Evolutionary conservation across 2,888 invertebrate genomes (phyloP), one percentile per base, ranked within the genome.

Genomic region (Agriopis aurantiaria): DNA sequence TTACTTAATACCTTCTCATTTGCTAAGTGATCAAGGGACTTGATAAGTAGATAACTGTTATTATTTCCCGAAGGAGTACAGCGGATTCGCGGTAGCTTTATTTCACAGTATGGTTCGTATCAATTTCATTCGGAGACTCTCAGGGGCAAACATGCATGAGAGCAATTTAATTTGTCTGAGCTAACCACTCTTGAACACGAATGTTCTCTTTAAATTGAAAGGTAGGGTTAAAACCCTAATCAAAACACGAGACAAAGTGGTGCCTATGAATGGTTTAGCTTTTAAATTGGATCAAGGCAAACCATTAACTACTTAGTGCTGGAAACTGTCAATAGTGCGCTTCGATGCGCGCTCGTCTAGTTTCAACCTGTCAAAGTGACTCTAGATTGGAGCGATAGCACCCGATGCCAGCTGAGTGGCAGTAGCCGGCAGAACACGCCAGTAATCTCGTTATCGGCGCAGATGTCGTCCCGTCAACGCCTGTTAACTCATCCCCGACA

Each of bases 401-500:
- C 49, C 56, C 33, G 58, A 62, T 46, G 33, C 6, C 57, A 57
- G 51, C 53, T 48, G 51, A 49, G 40, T 40, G 33, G 14, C 40
- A 14, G 58, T 49, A 65, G 69, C 65, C 67, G 60, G 46, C 64
- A 71, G 65, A 65, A 69, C 57, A 75, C 73, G 66, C 73, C 74
- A 71, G 76, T 82, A 82, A 86, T 84, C 83, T 83, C 76, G 80
- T 85, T 85, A 86, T 82, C 79, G 77, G 76, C 69, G 72, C 78
- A 78, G 74, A 80, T 82, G 83, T 85, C 82, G 81, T 76, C 72
- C 76, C 80, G 75, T 76, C 73, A 76, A 75, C 73, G 74, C 75
- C 74, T 56, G 74, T 75, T 74, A 73, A 70, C 69, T 70, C 73
- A 64, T 71, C 77, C 69, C 70, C 73, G 74, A 69, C 79, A 80